Conservation (phyloP, 2,113 vertebrate genomes). For the Mystacornis crossleyi region DNA sequence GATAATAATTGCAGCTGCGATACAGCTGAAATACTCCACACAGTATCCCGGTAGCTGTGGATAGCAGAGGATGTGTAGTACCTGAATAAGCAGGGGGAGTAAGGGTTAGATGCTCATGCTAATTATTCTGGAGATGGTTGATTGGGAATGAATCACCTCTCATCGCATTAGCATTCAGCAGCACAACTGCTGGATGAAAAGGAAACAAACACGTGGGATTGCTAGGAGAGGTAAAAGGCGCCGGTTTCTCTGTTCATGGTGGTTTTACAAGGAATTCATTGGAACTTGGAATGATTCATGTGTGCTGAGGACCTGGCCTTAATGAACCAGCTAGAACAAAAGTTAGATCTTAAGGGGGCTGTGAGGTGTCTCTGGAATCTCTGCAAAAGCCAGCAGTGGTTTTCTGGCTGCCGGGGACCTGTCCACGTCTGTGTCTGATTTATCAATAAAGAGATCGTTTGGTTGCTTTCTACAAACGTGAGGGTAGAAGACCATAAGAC, state of each 20-base stretch:
- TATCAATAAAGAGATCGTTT: background rate
- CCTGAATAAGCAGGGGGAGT: background rate
- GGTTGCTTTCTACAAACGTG: background rate
- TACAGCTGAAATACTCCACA: background rate
- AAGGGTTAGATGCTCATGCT: constrained; percentile 30
- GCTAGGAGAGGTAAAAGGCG: background rate
- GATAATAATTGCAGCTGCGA: constrained; percentile 54
- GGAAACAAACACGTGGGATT: constrained; percentile 43
- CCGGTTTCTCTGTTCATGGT: background rate
- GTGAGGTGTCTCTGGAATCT: background rate
- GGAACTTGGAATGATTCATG: constrained; percentile 24
- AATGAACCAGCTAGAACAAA: constrained; percentile 7
- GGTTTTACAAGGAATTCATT: constrained; percentile 18
- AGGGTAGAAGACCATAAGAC: background rate
- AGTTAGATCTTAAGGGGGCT: background rate
- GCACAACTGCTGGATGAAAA: constrained; percentile 9
- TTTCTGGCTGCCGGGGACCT: background rate
- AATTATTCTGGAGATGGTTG: constrained; percentile 48
- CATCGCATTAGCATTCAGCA: constrained; percentile 42
- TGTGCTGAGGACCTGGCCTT: background rate
- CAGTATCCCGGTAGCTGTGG: background rate
- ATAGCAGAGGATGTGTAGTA: background rate
- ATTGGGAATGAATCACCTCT: constrained; percentile 25
- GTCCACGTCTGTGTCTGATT: background rate
- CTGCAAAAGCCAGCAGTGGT: background rate